A percentile compares a stretch with the other conserved stretches of the same genome.
Conservation (phyloP, 2,797 vertebrate species). For the Enteromius fasciolatus region DNA sequence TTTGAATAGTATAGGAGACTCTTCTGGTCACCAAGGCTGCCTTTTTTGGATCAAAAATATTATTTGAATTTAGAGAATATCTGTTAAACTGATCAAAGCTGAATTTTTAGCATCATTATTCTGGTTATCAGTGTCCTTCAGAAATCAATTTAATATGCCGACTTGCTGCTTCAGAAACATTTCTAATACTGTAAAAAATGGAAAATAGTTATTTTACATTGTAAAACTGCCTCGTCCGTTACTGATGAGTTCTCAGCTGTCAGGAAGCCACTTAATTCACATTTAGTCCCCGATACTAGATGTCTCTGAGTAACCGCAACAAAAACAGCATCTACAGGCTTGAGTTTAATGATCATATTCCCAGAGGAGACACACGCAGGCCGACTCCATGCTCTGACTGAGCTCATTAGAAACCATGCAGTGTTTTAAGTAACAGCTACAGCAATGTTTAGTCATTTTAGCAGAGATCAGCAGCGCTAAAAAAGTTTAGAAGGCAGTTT, state of each 20-base stretch:
- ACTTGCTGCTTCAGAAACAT: background rate
- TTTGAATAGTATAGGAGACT: background rate
- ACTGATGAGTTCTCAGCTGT: background rate
- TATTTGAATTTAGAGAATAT: background rate
- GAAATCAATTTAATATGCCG: background rate
- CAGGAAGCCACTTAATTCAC: background rate
- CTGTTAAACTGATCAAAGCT: background rate
- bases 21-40: background rate
- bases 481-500: too few species aligned
- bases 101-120: background rate
- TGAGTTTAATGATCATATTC: background rate
- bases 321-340: background rate
- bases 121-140: background rate
- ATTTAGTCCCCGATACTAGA: background rate
- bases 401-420: background rate
- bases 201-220: background rate
- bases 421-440: background rate
- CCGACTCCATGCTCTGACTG: background rate
- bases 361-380: background rate
- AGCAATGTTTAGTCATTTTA: background rate
- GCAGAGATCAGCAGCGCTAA: background rate
- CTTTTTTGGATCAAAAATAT: background rate
- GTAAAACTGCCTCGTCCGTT: background rate
- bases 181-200: background rate
- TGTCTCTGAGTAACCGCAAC: background rate